Evolutionary conservation across 2,113 vertebrate species (phyloP), one percentile per base, ranked within the genome.

Genomic region (Oryzias celebensis): DNA sequence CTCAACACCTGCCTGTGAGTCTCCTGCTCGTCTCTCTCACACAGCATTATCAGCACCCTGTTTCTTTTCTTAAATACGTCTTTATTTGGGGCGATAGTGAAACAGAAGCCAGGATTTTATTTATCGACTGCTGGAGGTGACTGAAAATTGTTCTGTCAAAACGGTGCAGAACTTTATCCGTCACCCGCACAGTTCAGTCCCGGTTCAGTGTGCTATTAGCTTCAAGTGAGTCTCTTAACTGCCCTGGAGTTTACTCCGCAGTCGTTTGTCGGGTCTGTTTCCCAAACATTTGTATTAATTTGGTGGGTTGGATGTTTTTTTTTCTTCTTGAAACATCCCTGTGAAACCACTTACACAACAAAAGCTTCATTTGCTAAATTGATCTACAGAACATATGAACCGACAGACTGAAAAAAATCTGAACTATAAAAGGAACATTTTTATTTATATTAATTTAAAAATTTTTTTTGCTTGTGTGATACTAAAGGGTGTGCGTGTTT

Each of bases 291-390:
- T 49, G 24, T 68, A 73, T 62, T 62, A 51, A 73, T 78, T 62
- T 72, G 52, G n/a, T 50, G 31, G 17, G 28, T 47, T 54, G 6
- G 42, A 14, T 52, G 57, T 41, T 71, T 66, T 62, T 62, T 47
- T n/a, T 49, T 50, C 20, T 81, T 63, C 55, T 72, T 54, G 64
- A 69, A 47, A 58, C 71, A 62, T 75, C 62, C 75, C 73, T 24
- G 45, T 51, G 67, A 80, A 81, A 58, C 63, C 70, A 64, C 60
- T 73, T 55, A 71, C 70, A 42, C 68, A 42, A 26, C 62, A 80
- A 73, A 63, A 64, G 57, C 63, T 70, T 76, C 54, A 86, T 86
- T 86, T 89, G 80, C 78, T 87, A 85, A 82, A 86, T 49, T 73
- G 75, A 87, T 80, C 55, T 31, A 22, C 14, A 52, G 59, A 48